Evolutionary conservation across 2,797 vertebrate species (phyloP), one percentile per base, ranked within the genome.

Genomic region (Anguilla obscura): DNA sequence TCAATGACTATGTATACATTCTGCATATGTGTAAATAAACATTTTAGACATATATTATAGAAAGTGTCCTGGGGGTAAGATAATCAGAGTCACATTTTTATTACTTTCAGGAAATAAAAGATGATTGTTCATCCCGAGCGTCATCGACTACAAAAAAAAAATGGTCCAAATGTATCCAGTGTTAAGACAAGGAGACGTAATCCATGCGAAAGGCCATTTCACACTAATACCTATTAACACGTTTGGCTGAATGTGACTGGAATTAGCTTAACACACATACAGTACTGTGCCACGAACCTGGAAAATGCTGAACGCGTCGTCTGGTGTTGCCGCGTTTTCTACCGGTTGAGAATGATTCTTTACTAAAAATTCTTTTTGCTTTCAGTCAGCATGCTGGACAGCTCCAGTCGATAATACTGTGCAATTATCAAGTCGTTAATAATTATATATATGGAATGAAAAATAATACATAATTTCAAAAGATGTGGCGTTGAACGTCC

Each of bases 341-440:
- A 80, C 21, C 36, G n/a, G 5, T 10, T 82, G 6, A 50, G 24
- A 10, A 24, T 48, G 6, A n/a, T 36, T 45, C 1, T 24, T n/a
- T n/a, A 1, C 21, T 63, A 54, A 24, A 24, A 85, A 36, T 27
- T 69, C 33, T 27, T n/a, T 90, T 93, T 94, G 91, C 94, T 92
- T 93, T 92, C 89, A 92, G 92, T 95, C 91, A 92, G 92, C 93
- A 92, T 92, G 94, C 93, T 95, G 63, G 27, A 66, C 14, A 92
- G 92, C 94, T 93, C 94, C 94, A 94, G 93, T 95, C 94, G 94
- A 93, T 93, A 96, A 95, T 94, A 94, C 93, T 94, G 95, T 93
- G 93, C 93, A 95, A 93, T 93, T 94, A 93, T 94, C 92, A 94
- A 92, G 91, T 93, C 90, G 40, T 91, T 93, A 94, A 93, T 45